phyloP scores from a whole-genome alignment of 2,888 invertebrate species.

The Tetranychus piercei region DNA sequence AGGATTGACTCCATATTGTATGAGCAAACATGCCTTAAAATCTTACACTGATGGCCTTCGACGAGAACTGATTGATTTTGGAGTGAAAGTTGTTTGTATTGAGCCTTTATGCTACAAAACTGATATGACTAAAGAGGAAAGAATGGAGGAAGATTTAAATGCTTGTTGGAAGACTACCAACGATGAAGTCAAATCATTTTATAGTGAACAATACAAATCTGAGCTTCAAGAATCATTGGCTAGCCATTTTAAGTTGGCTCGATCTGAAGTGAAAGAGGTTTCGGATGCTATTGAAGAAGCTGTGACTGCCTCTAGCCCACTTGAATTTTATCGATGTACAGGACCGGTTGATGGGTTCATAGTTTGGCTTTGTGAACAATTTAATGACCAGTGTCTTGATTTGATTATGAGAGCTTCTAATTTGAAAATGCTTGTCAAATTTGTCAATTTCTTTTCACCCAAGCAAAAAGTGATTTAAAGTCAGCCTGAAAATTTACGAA shows the following conservation, averaged over 20 bases:
- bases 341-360: background rate
- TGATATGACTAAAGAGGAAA: constrained; percentile 9
- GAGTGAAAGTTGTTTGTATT: constrained; percentile 2
- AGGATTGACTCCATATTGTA: background rate
- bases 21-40: constrained; percentile 6
- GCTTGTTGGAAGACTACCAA: background rate
- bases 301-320: background rate
- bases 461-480: background rate
- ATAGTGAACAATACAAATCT: background rate
- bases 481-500: background rate
- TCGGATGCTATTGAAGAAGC: constrained; percentile 2
- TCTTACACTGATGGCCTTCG: constrained; percentile 6
- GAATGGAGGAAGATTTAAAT: background rate
- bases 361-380: constrained; percentile 2
- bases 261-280: background rate
- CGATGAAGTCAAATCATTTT: background rate
- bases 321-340: constrained; percentile 3
- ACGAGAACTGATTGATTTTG: background rate
- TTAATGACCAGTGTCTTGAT: constrained; percentile 9
- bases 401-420: background rate
- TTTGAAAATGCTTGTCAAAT: background rate
- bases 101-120: background rate
- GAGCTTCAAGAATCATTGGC: background rate
- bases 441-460: background rate
- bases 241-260: background rate